phyloP scores from a whole-genome alignment of 1,140 invertebrate species.

The Drosophila tani region DNA sequence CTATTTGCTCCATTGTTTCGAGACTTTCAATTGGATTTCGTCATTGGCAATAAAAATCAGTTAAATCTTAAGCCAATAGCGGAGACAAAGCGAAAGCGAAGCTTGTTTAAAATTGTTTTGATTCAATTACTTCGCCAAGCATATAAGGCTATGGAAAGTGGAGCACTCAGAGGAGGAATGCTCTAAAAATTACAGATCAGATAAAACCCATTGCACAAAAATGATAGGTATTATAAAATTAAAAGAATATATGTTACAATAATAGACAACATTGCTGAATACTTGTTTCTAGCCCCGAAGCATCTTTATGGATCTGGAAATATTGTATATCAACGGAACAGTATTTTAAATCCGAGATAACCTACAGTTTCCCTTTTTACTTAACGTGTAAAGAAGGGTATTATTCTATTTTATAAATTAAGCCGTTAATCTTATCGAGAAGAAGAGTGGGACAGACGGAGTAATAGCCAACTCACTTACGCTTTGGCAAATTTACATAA shows the following conservation, averaged over 20 bases:
- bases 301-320: background rate
- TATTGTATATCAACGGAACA: background rate
- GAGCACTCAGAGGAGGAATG: background rate
- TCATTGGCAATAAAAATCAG: conserved; percentile 79
- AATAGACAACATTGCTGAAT: background rate
- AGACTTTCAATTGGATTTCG: conserved; percentile 69
- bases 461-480: conserved; percentile 61
- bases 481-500: conserved; percentile 78
- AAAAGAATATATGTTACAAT: background rate
- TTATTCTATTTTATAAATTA: conserved; percentile 64
- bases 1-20: conserved; percentile 35
- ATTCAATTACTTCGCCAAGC: conserved; percentile 63
- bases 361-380: background rate
- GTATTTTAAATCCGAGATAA: background rate
- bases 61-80: conserved; percentile 61
- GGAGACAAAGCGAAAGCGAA: conserved; percentile 36
- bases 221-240: background rate
- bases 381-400: background rate
- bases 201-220: background rate
- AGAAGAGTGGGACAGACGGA: conserved; percentile 14
- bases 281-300: no score
- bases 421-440: conserved; percentile 58
- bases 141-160: background rate
- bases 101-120: conserved; percentile 75
- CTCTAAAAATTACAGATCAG: no score